Evolutionary conservation across 2,113 vertebrate genomes (phyloP), one percentile per base, ranked within the genome.

Genomic region (Cheilinus undulatus): DNA sequence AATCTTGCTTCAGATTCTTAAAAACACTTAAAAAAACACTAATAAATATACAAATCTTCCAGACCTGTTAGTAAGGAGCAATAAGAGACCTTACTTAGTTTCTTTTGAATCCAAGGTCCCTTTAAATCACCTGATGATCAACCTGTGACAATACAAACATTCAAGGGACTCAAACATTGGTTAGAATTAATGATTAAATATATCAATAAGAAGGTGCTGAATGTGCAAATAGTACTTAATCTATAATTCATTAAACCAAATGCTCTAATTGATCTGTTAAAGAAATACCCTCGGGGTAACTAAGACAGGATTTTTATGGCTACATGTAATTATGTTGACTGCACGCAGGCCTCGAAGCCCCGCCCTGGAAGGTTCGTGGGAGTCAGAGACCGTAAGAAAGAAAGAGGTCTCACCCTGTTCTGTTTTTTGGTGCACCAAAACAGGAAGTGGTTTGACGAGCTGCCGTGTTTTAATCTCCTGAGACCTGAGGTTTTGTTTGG

Each of bases 391-490:
- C 1, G 0, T 0, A 0, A 9, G 7, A 56, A 17, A 0, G 0
- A 5, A n/a, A 22, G 73, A 80, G 51, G 0, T 19, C 30, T 61
- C 76, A 83, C 82, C 81, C 78, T 0, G 58, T 3, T 24, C 7
- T 57, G 34, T 58, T 57, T 12, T 48, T 42, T 43, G 48, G 27
- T 42, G 28, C 28, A 40, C 26, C 14, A 23, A 22, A 9, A 22
- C 0, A 3, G n/a, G 9, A 15, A 40, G 3, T 2, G 5, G 34
- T 2, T 24, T 3, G n/a, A n/a, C n/a, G n/a, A n/a, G n/a, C n/a
- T n/a, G n/a, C n/a, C n/a, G n/a, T n/a, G n/a, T n/a, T n/a, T n/a
- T n/a, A n/a, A n/a, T n/a, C n/a, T n/a, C n/a, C n/a, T n/a, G n/a
- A n/a, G n/a, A n/a, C n/a, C n/a, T n/a, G n/a, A n/a, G n/a, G n/a